A percentile compares a stretch with the other conserved stretches of the same genome.
These are phyloP conservation scores for Arge pagana DNA, from an alignment of 2,888 invertebrate genomes.

Conservation along the genomic window DNA sequence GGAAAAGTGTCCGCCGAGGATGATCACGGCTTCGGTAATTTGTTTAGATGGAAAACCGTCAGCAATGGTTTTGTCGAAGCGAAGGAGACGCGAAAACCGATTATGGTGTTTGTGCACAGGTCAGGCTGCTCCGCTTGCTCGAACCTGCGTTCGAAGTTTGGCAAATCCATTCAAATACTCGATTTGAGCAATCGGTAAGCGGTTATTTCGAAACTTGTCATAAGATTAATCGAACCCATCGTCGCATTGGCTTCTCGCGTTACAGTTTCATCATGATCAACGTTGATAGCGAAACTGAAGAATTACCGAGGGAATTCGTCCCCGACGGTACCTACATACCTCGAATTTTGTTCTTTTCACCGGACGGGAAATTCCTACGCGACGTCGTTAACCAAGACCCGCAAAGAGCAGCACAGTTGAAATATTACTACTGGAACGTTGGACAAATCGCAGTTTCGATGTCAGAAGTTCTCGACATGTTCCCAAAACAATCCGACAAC, in stretches of 20 bases:
- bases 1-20: slow-evolving; percentile 11
- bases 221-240: slow-evolving; percentile 3
- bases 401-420: slow-evolving; percentile 64
- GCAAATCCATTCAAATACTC: slow-evolving; percentile 63
- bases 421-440: slow-evolving; percentile 62
- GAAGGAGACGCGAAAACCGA: slow-evolving; percentile 58
- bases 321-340: slow-evolving; percentile 74
- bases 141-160: slow-evolving; percentile 67
- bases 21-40: slow-evolving; percentile 34
- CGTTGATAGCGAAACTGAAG: slow-evolving; percentile 61
- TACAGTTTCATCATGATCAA: slow-evolving; percentile 70
- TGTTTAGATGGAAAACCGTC: slow-evolving; percentile 41
- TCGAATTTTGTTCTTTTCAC: slow-evolving; percentile 67
- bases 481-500: slow-evolving; percentile 13
- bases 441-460: slow-evolving; percentile 62
- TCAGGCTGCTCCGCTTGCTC: slow-evolving; percentile 71
- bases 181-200: slow-evolving; percentile 59
- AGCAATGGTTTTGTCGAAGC: slow-evolving; percentile 40
- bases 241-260: neutral
- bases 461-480: slow-evolving; percentile 52
- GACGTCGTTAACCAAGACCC: slow-evolving; percentile 66
- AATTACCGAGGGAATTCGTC: slow-evolving; percentile 59
- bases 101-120: slow-evolving; percentile 71
- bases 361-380: slow-evolving; percentile 62
- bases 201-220: slow-evolving; percentile 23